Conservation (phyloP, 53 echinoderm and acorn worm genomes). For the Antedon mediterranea region DNA sequence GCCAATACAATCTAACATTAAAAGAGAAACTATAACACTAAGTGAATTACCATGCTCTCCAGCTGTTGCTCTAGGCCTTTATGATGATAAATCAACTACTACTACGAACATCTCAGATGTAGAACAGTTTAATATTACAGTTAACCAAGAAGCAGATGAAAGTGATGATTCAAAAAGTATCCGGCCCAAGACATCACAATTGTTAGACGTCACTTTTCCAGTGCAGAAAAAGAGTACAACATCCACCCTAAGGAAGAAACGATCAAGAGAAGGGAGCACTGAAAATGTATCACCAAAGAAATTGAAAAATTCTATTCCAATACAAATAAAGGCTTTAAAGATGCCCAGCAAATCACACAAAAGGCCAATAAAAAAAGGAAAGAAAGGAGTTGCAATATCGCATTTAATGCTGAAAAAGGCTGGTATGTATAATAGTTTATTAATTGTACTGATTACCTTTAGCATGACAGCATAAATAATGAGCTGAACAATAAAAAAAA, state of each 20-base stretch:
- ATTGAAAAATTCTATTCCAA: background rate
- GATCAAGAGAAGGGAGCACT: background rate
- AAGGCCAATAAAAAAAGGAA: constrained; percentile 21
- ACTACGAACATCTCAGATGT: too few species aligned
- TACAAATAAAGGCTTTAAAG: background rate
- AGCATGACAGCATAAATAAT: too few species aligned
- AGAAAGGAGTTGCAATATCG: constrained; percentile 92
- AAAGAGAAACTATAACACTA: background rate
- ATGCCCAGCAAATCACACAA: background rate
- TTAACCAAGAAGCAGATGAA: too few species aligned
- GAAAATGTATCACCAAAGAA: background rate
- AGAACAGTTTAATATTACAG: too few species aligned
- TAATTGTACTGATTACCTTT: too few species aligned
- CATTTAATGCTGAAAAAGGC: constrained; percentile 61
- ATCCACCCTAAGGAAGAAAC: constrained; percentile 2
- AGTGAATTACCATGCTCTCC: background rate
- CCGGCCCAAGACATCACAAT: too few species aligned
- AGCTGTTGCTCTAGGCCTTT: background rate
- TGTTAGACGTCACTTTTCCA: constrained; percentile 1
- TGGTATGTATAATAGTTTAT: too few species aligned
- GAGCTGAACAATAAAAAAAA: too few species aligned
- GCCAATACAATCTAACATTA: background rate
- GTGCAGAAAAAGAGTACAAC: constrained; percentile 26
- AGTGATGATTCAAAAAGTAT: too few species aligned
- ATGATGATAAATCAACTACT: background rate